A percentile compares a stretch with the other conserved stretches of the same genome.
phyloP scores from a whole-genome alignment of 2,113 vertebrate species.

The Tetrax tetrax region DNA sequence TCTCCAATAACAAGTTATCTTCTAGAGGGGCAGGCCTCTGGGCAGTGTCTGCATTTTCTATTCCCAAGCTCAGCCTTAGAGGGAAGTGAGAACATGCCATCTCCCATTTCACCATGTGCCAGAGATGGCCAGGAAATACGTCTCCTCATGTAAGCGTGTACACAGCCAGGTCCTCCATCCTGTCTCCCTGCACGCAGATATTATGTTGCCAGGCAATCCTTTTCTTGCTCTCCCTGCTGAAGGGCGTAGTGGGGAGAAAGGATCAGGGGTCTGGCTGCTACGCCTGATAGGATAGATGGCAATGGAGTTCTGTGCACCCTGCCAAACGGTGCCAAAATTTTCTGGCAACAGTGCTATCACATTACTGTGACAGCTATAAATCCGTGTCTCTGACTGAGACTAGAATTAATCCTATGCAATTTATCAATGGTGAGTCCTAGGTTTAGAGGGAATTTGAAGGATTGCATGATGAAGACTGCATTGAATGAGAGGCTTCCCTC shows the following conservation, averaged over 20 bases:
- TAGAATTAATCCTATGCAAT: neutral
- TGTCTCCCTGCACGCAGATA: neutral
- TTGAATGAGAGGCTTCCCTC: neutral
- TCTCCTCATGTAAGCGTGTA: neutral
- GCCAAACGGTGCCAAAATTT: neutral
- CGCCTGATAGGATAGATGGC: neutral
- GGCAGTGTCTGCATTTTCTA: neutral
- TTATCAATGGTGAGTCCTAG: neutral
- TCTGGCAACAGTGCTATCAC: neutral
- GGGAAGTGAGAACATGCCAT: neutral
- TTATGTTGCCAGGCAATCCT: neutral
- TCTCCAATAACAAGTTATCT: neutral
- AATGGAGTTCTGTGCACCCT: neutral
- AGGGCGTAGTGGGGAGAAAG: neutral
- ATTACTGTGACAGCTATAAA: neutral
- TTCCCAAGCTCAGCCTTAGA: neutral
- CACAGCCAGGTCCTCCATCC: neutral
- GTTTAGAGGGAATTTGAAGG: neutral
- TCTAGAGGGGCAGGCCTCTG: neutral
- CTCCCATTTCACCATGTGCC: neutral
- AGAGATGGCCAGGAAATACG: neutral
- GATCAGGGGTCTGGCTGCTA: neutral
- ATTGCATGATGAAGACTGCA: neutral
- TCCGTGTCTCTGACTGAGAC: neutral
- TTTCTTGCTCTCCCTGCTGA: neutral